phyloP scores from a whole-genome alignment of 2,797 vertebrate species.

The Alosa sapidissima region DNA sequence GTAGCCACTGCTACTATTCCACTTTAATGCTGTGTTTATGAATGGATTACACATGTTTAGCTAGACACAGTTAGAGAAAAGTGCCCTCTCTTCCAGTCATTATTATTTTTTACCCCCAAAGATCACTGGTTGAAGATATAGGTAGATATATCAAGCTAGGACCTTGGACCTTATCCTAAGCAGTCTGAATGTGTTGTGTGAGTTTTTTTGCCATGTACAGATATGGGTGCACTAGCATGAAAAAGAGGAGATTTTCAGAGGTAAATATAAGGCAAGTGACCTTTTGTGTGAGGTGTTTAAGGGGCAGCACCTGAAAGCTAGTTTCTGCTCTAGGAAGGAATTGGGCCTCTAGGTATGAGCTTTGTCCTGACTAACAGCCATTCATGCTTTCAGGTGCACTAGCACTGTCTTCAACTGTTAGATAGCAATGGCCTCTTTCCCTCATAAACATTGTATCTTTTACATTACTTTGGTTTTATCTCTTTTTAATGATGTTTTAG shows the following conservation, averaged over 20 bases:
- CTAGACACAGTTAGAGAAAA: conserved; percentile 11
- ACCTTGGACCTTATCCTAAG: conserved; percentile 31
- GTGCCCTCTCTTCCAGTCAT: not conserved
- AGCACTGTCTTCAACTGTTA: conserved; percentile 54
- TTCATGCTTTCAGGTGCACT: conserved; percentile 56
- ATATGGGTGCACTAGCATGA: conserved; percentile 18
- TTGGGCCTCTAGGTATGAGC: not conserved
- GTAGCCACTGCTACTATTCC: not conserved
- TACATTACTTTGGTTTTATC: conserved; percentile 56
- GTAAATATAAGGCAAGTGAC: conserved; percentile 22
- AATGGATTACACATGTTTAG: not conserved
- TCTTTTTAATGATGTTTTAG: conserved; percentile 65
- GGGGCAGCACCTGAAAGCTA: not conserved
- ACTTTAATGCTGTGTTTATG: not conserved
- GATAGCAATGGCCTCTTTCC: conserved; percentile 62
- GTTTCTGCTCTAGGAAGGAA: not conserved
- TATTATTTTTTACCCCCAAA: conserved; percentile 16
- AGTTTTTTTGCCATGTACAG: conserved; percentile 26
- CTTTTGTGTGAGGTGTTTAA: conserved; percentile 15
- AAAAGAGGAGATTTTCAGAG: not conserved
- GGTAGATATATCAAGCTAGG: conserved; percentile 20
- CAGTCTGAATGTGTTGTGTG: conserved; percentile 30
- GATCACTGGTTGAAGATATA: conserved; percentile 10
- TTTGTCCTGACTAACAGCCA: conserved; percentile 37
- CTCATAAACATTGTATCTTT: conserved; percentile 37